Conservation (phyloP, 2,113 vertebrate species). For the Pseudorasbora parva region DNA sequence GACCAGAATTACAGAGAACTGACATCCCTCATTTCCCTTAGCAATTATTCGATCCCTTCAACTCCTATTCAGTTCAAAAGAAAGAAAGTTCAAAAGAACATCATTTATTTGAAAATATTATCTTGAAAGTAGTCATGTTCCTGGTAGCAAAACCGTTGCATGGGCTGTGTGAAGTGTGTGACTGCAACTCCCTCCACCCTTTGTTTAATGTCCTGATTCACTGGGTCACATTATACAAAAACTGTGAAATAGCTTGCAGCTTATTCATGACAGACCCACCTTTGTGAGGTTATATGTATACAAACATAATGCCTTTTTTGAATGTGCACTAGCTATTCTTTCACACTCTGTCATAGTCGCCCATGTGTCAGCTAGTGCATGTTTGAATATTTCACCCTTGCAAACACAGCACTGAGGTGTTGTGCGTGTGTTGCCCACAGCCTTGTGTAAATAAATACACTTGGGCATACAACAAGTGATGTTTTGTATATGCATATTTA, state of each 20-base stretch:
- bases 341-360: not conserved
- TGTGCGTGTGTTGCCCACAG: conserved; percentile 16
- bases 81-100: not conserved
- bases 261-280: not conserved
- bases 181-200: not conserved
- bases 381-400: not conserved
- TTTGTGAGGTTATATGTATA: not conserved
- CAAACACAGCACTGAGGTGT: not conserved
- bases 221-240: not conserved
- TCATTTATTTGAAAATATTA: not conserved
- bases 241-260: not conserved
- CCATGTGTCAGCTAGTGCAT: not conserved
- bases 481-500: not conserved
- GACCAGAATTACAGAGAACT: not conserved
- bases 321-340: not conserved
- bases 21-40: not conserved
- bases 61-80: not conserved
- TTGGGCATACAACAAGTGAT: not conserved
- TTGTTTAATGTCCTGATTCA: not conserved
- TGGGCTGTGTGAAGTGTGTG: not conserved
- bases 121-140: not conserved
- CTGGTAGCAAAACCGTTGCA: not conserved
- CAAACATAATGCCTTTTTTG: not conserved
- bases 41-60: not conserved
- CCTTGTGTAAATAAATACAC: conserved; percentile 11